These are phyloP conservation scores for Astyanax mexicanus DNA, from an alignment of 2,797 vertebrate genomes.

Conservation along the genomic window DNA sequence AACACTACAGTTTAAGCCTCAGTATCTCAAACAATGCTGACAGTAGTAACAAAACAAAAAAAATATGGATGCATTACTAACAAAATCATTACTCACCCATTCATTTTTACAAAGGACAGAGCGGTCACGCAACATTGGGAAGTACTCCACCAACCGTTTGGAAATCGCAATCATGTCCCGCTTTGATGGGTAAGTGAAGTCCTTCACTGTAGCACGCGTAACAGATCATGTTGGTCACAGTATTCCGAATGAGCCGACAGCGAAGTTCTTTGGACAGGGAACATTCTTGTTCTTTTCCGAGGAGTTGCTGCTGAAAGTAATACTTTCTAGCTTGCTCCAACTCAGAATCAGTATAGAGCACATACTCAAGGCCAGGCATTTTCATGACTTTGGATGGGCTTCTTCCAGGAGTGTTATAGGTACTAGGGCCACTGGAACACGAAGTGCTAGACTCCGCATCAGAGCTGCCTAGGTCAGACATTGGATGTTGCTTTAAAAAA, in stretches of 20 bases:
- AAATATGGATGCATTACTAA: no score
- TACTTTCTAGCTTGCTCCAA: conserved; percentile 31
- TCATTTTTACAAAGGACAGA: not conserved
- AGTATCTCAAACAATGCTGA: no score
- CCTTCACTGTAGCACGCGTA: conserved; percentile 53
- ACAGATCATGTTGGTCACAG: conserved; percentile 60
- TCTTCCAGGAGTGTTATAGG: not conserved
- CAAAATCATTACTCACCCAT: no score
- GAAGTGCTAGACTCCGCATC: no score
- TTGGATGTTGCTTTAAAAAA: no score
- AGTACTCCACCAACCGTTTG: no score
- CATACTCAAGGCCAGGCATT: conserved; percentile 11
- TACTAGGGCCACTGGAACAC: not conserved
- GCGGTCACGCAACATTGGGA: no score
- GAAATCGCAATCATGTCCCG: conserved; percentile 23
- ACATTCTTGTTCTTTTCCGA: conserved; percentile 34
- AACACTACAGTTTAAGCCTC: no score
- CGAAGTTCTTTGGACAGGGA: conserved; percentile 57
- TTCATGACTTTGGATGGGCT: not conserved
- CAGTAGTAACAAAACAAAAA: no score
- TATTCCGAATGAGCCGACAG: conserved; percentile 58
- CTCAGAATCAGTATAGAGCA: conserved; percentile 6
- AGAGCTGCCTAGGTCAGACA: no score
- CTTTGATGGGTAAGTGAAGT: conserved; percentile 57
- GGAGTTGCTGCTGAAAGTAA: conserved; percentile 54